Evolutionary conservation across 2,797 vertebrate species (phyloP).

Genomic region (Pipistrellus nathusii): DNA sequence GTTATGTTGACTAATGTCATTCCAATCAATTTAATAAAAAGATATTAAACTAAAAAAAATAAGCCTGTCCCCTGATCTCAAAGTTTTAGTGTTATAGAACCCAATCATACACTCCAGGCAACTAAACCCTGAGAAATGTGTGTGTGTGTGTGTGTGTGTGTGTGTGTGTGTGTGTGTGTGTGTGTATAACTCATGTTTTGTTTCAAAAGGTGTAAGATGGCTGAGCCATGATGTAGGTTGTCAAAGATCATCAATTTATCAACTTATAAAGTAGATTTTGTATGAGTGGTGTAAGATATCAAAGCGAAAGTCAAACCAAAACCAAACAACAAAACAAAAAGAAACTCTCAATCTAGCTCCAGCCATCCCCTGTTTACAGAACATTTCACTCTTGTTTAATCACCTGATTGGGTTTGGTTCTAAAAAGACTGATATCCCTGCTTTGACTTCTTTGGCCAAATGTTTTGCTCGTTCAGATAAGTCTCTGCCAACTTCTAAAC

Average conservation of each 20-base stretch:
- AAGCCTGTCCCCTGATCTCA: not conserved
- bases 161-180: not conserved
- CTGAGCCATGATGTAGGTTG: not conserved
- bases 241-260: constrained; percentile 37
- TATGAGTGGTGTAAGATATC: not conserved
- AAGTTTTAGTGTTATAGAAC: not conserved
- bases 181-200: not conserved
- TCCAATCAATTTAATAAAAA: no score
- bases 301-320: constrained; percentile 42
- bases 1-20: no score
- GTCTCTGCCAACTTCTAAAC: constrained; percentile 30
- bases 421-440: not conserved
- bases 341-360: not conserved
- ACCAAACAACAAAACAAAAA: not conserved
- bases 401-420: constrained; percentile 30
- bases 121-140: not conserved
- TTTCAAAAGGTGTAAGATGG: not conserved
- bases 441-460: constrained; percentile 36
- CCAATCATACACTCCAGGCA: not conserved
- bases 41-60: no score
- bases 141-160: not conserved
- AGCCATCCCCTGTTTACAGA: not conserved
- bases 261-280: constrained; percentile 31
- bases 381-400: constrained; percentile 26
- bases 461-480: constrained; percentile 44